These are phyloP conservation scores for Eulithis testata DNA, from an alignment of 2,888 invertebrate species.

Conservation along the genomic window DNA sequence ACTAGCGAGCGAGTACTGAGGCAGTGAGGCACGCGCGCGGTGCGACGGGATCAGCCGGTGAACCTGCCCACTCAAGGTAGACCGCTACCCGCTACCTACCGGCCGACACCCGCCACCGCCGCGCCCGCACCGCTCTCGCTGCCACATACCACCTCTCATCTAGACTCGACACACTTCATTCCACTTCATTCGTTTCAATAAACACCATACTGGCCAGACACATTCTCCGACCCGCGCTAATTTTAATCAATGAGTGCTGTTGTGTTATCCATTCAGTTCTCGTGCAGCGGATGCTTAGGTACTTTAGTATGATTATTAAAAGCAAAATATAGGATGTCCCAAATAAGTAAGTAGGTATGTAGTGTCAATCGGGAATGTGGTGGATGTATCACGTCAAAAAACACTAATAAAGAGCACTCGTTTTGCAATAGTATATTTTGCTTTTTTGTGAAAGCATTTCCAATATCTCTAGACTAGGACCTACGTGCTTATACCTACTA, in stretches of 20 bases:
- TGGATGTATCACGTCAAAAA: too few relatives aligned
- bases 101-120: slow-evolving; percentile 43
- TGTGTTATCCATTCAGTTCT: slow-evolving; percentile 32
- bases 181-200: slow-evolving; percentile 62
- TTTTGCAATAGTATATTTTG: too few relatives aligned
- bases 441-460: too few relatives aligned
- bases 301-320: slow-evolving; percentile 21
- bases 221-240: slow-evolving; percentile 41
- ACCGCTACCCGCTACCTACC: slow-evolving; percentile 56
- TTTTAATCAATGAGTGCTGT: background rate
- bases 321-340: background rate
- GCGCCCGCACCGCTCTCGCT: slow-evolving; percentile 51
- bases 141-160: slow-evolving; percentile 60
- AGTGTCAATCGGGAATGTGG: too few relatives aligned
- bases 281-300: slow-evolving; percentile 35
- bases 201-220: slow-evolving; percentile 61
- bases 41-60: slow-evolving; percentile 64
- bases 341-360: too few relatives aligned
- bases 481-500: too few relatives aligned
- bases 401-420: too few relatives aligned
- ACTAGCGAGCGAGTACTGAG: slow-evolving; percentile 64
- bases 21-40: slow-evolving; percentile 56
- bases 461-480: too few relatives aligned
- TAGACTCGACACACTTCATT: slow-evolving; percentile 33
- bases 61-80: slow-evolving; percentile 83